A percentile compares a stretch with the other conserved stretches of the same genome.
Evolutionary conservation across 1,140 invertebrate genomes (phyloP).

Genomic region (Drosophila setifemur): DNA sequence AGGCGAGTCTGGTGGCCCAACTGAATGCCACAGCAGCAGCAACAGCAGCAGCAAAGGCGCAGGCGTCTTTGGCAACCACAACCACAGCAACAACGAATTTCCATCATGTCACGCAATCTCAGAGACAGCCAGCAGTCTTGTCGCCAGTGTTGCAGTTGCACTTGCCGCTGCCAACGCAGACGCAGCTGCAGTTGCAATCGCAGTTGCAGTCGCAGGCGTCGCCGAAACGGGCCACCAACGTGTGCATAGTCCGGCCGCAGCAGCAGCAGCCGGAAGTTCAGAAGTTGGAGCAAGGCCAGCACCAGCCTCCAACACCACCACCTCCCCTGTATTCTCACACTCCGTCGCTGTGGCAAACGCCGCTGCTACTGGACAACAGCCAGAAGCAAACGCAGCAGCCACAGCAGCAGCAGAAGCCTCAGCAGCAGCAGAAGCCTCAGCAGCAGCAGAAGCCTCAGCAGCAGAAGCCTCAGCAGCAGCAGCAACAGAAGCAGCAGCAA

Average conservation of each 20-base stretch:
- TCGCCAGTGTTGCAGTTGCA: conserved; percentile 53
- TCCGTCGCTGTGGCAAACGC: conserved; percentile 78
- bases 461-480: conserved; percentile 15
- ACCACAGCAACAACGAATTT: conserved; percentile 66
- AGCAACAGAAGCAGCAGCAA: conserved; percentile 20
- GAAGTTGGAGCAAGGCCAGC: conserved; percentile 15
- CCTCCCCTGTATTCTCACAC: conserved; percentile 70
- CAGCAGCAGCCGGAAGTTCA: conserved; percentile 52
- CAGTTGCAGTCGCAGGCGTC: conserved; percentile 60
- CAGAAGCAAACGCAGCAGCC: conserved; percentile 48
- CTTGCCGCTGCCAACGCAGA: conserved; percentile 27
- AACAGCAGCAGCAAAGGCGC: conserved; percentile 55
- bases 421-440: conserved; percentile 9
- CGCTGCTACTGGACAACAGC: conserved; percentile 66
- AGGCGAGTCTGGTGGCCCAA: conserved; percentile 42
- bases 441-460: conserved; percentile 1
- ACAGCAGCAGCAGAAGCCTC: conserved; percentile 16
- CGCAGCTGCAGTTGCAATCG: conserved; percentile 1
- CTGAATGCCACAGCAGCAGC: conserved; percentile 49
- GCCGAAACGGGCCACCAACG: conserved; percentile 64
- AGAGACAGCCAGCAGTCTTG: conserved; percentile 47
- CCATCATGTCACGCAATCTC: conserved; percentile 78
- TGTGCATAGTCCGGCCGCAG: conserved; percentile 75
- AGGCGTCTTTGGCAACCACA: conserved; percentile 59
- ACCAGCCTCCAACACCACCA: conserved; percentile 32